Conservation (phyloP, 1,140 invertebrate genomes). For the Cardiocondyla obscurior region DNA sequence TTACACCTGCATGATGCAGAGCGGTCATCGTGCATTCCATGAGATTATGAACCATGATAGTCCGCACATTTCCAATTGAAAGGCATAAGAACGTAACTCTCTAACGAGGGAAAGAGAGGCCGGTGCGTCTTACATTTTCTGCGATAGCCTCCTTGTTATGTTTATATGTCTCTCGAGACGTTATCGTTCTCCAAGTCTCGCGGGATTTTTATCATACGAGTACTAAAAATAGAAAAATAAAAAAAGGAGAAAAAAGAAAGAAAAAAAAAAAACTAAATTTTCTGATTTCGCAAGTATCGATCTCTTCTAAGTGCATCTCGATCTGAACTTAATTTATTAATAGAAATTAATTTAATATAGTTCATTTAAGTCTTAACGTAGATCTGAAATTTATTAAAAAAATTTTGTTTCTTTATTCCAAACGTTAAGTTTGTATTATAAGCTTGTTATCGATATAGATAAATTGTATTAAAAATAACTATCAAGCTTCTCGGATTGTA, state of each 20-base stretch:
- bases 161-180: not conserved
- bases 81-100: not conserved
- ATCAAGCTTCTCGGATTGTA: not conserved
- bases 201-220: not conserved
- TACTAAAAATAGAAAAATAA: not conserved
- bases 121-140: not conserved
- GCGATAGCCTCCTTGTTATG: not conserved
- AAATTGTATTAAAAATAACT: not conserved
- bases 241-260: not conserved
- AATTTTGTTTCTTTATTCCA: not conserved
- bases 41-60: constrained; percentile 17
- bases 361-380: not conserved
- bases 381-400: not conserved
- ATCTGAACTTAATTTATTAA: not conserved
- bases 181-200: not conserved
- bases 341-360: not conserved
- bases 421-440: not conserved
- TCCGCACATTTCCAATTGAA: constrained; percentile 33
- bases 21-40: constrained; percentile 26
- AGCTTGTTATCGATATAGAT: not conserved
- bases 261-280: not conserved
- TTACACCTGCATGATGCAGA: constrained; percentile 20
- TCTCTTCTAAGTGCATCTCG: not conserved
- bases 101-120: not conserved
- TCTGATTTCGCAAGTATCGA: not conserved